These are phyloP conservation scores for Odontamblyopus lacepedii DNA, from an alignment of 2,797 vertebrate genomes.

Conservation along the genomic window DNA sequence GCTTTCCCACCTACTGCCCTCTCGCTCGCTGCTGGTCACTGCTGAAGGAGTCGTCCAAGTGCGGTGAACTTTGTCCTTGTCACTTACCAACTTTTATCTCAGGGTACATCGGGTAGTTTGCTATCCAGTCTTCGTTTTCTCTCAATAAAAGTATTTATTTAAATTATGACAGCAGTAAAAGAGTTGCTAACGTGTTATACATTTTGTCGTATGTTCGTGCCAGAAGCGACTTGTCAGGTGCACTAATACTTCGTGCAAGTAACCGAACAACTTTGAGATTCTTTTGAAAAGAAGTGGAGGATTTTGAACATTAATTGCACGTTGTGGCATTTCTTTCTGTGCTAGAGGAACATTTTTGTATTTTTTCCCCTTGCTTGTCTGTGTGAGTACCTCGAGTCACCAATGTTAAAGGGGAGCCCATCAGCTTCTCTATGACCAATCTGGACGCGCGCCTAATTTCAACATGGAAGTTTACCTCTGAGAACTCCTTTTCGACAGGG, in stretches of 20 bases:
- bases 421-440: conserved; percentile 2
- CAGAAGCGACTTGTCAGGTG: conserved; percentile 7
- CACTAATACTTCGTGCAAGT: conserved; percentile 7
- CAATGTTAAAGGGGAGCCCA: background rate
- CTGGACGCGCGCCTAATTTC: conserved; percentile 22
- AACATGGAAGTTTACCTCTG: conserved; percentile 9
- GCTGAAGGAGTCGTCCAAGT: conserved; percentile 29
- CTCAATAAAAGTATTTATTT: background rate
- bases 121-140: background rate
- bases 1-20: background rate
- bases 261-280: conserved; percentile 24
- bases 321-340: background rate
- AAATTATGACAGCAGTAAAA: conserved; percentile 16
- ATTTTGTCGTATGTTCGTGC: background rate
- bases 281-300: conserved; percentile 16
- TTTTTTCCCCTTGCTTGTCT: too few species aligned
- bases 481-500: conserved; percentile 3
- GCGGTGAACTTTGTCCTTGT: conserved; percentile 40
- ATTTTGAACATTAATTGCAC: background rate
- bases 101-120: conserved; percentile 2
- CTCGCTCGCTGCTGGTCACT: conserved; percentile 4
- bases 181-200: background rate
- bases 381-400: background rate
- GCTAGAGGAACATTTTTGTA: background rate
- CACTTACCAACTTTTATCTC: conserved; percentile 34